These are phyloP conservation scores for Bryconaethiops microstoma DNA, from an alignment of 2,797 vertebrate genomes.

Conservation along the genomic window DNA sequence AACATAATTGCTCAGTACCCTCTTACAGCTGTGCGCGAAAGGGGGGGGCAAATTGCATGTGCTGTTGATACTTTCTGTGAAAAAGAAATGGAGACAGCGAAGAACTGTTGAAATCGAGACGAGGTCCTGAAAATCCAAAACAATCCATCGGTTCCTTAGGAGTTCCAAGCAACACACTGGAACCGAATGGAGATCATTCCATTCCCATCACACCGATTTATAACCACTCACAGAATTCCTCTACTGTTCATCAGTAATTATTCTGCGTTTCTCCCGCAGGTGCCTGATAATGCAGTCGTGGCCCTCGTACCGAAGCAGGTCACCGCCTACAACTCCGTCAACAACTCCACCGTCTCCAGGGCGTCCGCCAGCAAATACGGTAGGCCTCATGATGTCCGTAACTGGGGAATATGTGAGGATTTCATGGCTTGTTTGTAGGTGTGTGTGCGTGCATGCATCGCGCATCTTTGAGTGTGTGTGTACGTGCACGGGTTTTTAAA, in stretches of 20 bases:
- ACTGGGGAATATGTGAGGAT: background rate
- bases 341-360: conserved; percentile 96
- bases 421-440: conserved; percentile 22
- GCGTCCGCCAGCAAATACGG: conserved; percentile 98
- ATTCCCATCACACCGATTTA: background rate
- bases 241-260: background rate
- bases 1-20: background rate
- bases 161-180: no score
- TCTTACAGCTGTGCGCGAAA: no score
- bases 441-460: background rate
- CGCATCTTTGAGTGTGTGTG: background rate
- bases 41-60: no score
- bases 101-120: no score
- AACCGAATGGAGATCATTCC: no score
- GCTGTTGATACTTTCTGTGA: no score
- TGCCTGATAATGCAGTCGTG: conserved; percentile 92
- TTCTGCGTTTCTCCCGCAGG: conserved; percentile 72
- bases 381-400: conserved; percentile 61
- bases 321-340: conserved; percentile 95
- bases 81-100: no score
- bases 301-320: conserved; percentile 98
- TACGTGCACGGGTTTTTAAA: conserved; percentile 8
- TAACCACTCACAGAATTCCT: no score
- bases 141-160: no score
- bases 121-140: no score